Conservation (phyloP, 2,888 invertebrate genomes). For the Dicranocentrus wangi region DNA sequence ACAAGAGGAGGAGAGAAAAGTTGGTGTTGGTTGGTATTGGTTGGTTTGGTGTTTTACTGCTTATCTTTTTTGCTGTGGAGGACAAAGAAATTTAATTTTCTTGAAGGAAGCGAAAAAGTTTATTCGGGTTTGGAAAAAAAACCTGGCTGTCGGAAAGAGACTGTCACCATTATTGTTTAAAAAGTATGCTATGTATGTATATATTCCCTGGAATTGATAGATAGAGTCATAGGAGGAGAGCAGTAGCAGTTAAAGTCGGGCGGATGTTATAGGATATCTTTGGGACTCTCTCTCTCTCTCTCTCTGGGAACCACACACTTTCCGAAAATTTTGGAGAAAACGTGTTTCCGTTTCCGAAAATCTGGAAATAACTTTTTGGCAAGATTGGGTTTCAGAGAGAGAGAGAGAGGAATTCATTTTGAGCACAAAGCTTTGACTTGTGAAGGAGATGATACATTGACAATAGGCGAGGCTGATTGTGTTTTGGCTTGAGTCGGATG, state of each 20-base stretch:
- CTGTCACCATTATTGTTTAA: neutral
- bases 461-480: neutral
- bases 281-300: too few relatives aligned
- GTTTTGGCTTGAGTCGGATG: neutral
- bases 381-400: slow-evolving; percentile 5
- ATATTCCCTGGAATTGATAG: neutral
- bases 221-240: neutral
- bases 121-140: slow-evolving; percentile 19
- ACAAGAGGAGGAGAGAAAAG: too few relatives aligned
- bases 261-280: neutral
- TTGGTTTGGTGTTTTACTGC: too few relatives aligned
- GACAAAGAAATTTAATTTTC: slow-evolving; percentile 63
- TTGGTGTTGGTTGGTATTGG: too few relatives aligned
- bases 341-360: slow-evolving; percentile 63
- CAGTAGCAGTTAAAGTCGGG: neutral
- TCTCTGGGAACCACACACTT: neutral
- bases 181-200: neutral
- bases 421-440: neutral
- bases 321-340: slow-evolving; percentile 37
- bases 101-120: slow-evolving; percentile 17
- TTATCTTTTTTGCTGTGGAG: slow-evolving; percentile 51
- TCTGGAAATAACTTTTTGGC: slow-evolving; percentile 46
- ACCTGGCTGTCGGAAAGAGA: slow-evolving; percentile 60
- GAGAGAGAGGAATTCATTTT: neutral
- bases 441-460: slow-evolving; percentile 31